Conservation (phyloP, 1,140 invertebrate species). For the Drosophila pachea region DNA sequence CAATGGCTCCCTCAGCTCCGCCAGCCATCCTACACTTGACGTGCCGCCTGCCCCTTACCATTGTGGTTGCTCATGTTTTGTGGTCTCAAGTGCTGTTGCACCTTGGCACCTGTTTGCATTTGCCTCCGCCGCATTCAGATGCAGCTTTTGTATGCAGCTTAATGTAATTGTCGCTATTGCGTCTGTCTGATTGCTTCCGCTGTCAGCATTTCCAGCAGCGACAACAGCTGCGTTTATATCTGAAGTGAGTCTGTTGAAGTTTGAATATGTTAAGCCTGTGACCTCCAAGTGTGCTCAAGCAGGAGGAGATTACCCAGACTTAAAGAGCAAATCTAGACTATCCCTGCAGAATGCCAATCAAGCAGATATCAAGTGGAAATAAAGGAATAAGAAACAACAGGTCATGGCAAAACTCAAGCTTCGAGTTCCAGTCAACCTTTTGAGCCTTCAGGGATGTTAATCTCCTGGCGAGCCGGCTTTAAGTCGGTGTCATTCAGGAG, state of each 20-base stretch:
- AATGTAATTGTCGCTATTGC: constrained; percentile 38
- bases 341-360: no score
- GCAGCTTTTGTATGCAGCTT: constrained; percentile 24
- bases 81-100: constrained; percentile 20
- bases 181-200: constrained; percentile 40
- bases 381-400: no score
- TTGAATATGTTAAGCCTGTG: not conserved
- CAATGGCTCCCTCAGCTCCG: constrained; percentile 10
- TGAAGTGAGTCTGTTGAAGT: constrained; percentile 1
- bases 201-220: not conserved
- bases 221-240: not conserved
- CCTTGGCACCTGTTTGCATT: constrained; percentile 37
- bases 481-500: constrained; percentile 14
- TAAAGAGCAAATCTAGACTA: no score
- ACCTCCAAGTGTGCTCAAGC: not conserved
- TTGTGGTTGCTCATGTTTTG: constrained; percentile 5
- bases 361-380: no score
- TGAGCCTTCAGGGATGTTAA: no score
- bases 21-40: constrained; percentile 3
- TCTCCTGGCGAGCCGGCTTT: not conserved
- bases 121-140: constrained; percentile 13
- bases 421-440: no score
- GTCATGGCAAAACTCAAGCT: no score
- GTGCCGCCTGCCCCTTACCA: not conserved
- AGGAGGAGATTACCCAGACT: no score